Evolutionary conservation across 2,888 invertebrate genomes (phyloP).

Genomic region (Taphrorychus bicolor): DNA sequence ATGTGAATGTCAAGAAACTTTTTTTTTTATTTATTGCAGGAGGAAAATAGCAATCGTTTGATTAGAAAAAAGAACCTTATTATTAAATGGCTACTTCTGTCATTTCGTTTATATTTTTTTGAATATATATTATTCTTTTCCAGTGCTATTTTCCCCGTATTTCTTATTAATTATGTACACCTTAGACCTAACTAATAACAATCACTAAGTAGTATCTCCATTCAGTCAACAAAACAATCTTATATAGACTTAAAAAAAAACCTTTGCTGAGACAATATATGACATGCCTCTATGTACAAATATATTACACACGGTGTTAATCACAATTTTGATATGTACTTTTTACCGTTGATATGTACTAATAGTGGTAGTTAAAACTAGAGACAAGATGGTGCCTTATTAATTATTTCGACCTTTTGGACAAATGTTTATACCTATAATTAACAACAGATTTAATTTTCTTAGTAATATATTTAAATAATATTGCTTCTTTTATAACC

Average conservation of each 20-base stretch:
- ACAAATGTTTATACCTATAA: not conserved
- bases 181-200: conserved; percentile 13
- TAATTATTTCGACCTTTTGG: not conserved
- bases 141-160: not conserved
- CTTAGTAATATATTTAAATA: not conserved
- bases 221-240: conserved; percentile 11
- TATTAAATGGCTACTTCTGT: no score
- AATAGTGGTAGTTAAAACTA: not conserved
- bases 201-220: conserved; percentile 26
- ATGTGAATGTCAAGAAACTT: no score
- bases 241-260: conserved; percentile 1
- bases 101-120: not conserved
- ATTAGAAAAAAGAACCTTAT: no score
- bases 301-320: conserved; percentile 19
- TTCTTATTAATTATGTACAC: not conserved
- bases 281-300: conserved; percentile 12
- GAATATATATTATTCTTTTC: no score
- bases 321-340: conserved; percentile 45
- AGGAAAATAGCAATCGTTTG: no score
- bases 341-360: conserved; percentile 1
- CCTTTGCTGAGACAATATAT: conserved; percentile 2
- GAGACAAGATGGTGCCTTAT: not conserved
- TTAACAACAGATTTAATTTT: not conserved
- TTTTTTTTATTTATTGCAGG: no score
- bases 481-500: not conserved